A percentile compares a stretch with the other conserved stretches of the same genome.
phyloP scores from a whole-genome alignment of 2,888 invertebrate genomes.

The Hirtodrosophila alboralis region DNA sequence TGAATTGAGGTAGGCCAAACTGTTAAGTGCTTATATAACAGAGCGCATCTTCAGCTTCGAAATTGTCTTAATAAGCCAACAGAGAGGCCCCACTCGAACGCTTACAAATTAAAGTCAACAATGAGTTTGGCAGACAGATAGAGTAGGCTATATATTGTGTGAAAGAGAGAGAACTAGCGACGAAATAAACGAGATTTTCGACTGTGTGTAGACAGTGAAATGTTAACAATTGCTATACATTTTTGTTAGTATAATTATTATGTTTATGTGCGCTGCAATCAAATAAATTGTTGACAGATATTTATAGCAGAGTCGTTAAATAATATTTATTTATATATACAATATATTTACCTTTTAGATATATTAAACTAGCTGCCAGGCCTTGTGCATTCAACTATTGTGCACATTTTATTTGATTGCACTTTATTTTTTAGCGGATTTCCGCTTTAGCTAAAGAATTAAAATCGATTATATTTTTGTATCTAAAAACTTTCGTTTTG shows the following conservation, averaged over 20 bases:
- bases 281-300: no score
- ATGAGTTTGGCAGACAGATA: no score
- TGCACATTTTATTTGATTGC: constrained; percentile 24
- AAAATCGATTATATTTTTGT: background rate
- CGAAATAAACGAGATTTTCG: constrained; percentile 4
- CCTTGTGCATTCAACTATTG: constrained; percentile 15
- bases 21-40: constrained; percentile 64
- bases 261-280: constrained; percentile 15
- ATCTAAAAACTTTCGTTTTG: constrained; percentile 57
- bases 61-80: constrained; percentile 14
- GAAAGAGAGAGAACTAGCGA: constrained; percentile 2
- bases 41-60: constrained; percentile 21
- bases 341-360: constrained; percentile 42
- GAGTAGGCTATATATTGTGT: background rate
- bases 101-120: constrained; percentile 31
- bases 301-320: no score
- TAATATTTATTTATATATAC: no score
- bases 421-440: constrained; percentile 29
- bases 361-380: background rate
- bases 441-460: constrained; percentile 28
- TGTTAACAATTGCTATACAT: constrained; percentile 55
- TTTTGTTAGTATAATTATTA: constrained; percentile 34
- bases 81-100: constrained; percentile 1
- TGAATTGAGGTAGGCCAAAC: constrained; percentile 68
- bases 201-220: constrained; percentile 57